Evolutionary conservation across 2,797 vertebrate species (phyloP), one percentile per base, ranked within the genome.

Genomic region (Hirundo rustica): DNA sequence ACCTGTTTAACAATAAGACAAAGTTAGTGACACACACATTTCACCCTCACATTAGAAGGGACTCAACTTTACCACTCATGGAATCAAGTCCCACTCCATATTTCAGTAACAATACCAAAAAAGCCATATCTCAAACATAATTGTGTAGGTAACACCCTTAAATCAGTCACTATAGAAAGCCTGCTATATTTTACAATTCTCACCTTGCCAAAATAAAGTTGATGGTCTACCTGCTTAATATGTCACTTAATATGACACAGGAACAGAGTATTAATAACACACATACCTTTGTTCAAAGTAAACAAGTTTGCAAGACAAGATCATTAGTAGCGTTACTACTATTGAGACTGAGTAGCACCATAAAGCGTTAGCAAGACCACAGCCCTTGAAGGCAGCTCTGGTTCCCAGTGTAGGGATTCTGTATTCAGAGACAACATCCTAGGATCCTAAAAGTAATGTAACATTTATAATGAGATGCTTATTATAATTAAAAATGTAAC

Each of bases 1-100:
- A 98, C 99, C 99, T 99, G 98, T 66, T 94, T 86, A 96, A 96
- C 75, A 95, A 90, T 85, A 96, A 96, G 54, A 89, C 51, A 95
- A 88, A 86, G 60, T 96, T 95, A 96, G 90, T 60, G 50, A 80
- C 20, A 32, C 26, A 51, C 62, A 74, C 36, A 71, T 79, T 91
- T 82, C 51, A 55, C 9, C 19, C 38, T 83, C 25, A 36, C 21
- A 19, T 38, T 40, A 93, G 44, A 89, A 58, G 16, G 26, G 34
- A 65, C 5, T 40, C 50, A 70, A 8, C 21, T 48, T 89, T 91
- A 22, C 36, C 51, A 66, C 47, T 89, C 76, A 73, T 1, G 8
- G 36, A 66, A 53, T n/a, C 27, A 94, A 55, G 27, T 42, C 57
- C 50, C 42, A 85, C 61, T 85, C 23, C 20, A 5, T 15, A 72